Evolutionary conservation across 1,140 invertebrate species (phyloP), one percentile per base, ranked within the genome.

Genomic region (Caerostris extrusa): DNA sequence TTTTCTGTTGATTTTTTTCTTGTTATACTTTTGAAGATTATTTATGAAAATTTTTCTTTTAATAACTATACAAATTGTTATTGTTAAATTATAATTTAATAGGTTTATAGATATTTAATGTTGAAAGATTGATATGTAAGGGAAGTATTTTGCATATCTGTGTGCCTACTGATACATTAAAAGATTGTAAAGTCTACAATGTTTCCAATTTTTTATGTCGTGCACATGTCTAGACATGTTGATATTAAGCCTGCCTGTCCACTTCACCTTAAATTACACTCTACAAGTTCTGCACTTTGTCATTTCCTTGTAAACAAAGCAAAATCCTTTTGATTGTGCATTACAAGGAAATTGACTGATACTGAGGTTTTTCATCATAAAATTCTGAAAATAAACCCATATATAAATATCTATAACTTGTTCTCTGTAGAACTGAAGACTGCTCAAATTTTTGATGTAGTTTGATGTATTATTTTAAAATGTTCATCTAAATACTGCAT

Each of bases 391-490:
- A 64, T 67, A 61, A 89, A 71, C 5, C 34, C 50, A 71, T 57
- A 89, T 14, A 89, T 86, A 8, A 57, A 86, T 61, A 86, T 58
- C 19, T 85, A 34, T 91, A 34, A 12, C 34, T 50, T 83, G 14
- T 91, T 34, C 50, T 88, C 55, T 93, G 56, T 93, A 81, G 85
- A 93, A 93, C 92, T 92, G 91, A 93, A 88, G 81, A 88, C 92
- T 93, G 92, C 92, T 93, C 92, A 93, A 93, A 81, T 93, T 93
- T 34, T 93, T 89, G 50, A 71, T 93, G 85, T 93, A 93, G 64
- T 93, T 93, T 50, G 83, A 53, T 93, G 85, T 88, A 86, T 92
- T 82, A 92, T 92, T 50, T 90, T 81, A 64, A 67, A 89, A 69
- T 89, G 87, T 89, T 53, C 64, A 34, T 71, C 60, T 60, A 61